These are phyloP conservation scores for Zelleria hepariella DNA, from an alignment of 2,888 invertebrate genomes.

Conservation along the genomic window DNA sequence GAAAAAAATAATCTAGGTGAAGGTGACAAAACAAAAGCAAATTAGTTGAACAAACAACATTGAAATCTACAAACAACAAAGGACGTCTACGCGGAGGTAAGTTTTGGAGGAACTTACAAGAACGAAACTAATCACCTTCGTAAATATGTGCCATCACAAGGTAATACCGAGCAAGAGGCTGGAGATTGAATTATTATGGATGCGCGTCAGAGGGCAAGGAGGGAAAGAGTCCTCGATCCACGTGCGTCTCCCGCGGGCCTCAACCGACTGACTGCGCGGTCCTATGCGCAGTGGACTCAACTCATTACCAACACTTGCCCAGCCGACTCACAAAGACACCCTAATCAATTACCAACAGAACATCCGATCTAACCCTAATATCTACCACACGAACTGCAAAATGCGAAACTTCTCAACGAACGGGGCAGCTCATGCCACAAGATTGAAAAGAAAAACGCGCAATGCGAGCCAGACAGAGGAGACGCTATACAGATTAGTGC, in stretches of 20 bases:
- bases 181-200: background rate
- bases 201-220: background rate
- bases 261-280: conserved; percentile 53
- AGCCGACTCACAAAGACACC: conserved; percentile 53
- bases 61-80: background rate
- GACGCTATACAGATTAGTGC: conserved; percentile 45
- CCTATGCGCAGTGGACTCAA: conserved; percentile 52
- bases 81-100: background rate
- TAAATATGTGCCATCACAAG: background rate
- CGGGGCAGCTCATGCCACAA: conserved; percentile 36
- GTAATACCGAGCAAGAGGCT: background rate
- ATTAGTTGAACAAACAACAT: background rate
- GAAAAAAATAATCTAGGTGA: background rate
- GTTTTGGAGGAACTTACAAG: background rate
- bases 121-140: background rate
- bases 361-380: background rate
- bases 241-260: conserved; percentile 8
- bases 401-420: background rate
- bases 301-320: conserved; percentile 38
- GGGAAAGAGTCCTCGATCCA: background rate
- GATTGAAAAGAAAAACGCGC: conserved; percentile 68
- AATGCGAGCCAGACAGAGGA: conserved; percentile 56
- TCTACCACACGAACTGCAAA: background rate
- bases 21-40: background rate
- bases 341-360: conserved; percentile 53